These are phyloP conservation scores for Vimba vimba DNA, from an alignment of 2,113 vertebrate species.

Conservation along the genomic window DNA sequence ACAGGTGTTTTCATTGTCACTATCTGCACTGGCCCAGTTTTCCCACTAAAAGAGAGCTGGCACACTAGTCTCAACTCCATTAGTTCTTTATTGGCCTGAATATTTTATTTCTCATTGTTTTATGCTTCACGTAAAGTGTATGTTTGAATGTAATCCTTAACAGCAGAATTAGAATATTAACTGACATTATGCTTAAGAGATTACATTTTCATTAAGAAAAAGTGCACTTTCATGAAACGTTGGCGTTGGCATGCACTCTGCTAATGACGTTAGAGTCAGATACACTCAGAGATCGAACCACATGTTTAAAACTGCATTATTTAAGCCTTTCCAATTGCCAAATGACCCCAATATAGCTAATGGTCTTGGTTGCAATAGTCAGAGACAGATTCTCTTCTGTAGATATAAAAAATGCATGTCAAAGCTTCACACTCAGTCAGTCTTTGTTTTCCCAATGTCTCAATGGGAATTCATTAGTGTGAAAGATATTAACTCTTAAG, in stretches of 20 bases:
- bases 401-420: constrained; percentile 31
- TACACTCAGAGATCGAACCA: constrained; percentile 29
- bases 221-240: constrained; percentile 37
- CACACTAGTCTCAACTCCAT: neutral
- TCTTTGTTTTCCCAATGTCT: constrained; percentile 22
- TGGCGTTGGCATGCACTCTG: constrained; percentile 14
- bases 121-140: neutral
- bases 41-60: neutral
- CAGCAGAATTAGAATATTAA: constrained; percentile 16
- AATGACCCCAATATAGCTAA: constrained; percentile 28
- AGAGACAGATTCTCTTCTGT: constrained; percentile 6
- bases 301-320: constrained; percentile 37
- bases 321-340: constrained; percentile 27
- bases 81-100: constrained; percentile 9
- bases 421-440: constrained; percentile 7
- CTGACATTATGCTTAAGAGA: constrained; percentile 35
- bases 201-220: constrained; percentile 40
- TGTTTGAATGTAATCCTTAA: constrained; percentile 6
- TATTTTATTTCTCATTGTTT: constrained; percentile 23
- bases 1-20: neutral
- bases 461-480: constrained; percentile 24
- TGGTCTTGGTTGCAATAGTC: constrained; percentile 7
- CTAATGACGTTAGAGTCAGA: constrained; percentile 19
- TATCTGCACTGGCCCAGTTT: neutral
- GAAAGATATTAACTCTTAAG: constrained; percentile 20